Evolutionary conservation across 2,888 invertebrate genomes (phyloP).

Genomic region (Epicampocera succincta): DNA sequence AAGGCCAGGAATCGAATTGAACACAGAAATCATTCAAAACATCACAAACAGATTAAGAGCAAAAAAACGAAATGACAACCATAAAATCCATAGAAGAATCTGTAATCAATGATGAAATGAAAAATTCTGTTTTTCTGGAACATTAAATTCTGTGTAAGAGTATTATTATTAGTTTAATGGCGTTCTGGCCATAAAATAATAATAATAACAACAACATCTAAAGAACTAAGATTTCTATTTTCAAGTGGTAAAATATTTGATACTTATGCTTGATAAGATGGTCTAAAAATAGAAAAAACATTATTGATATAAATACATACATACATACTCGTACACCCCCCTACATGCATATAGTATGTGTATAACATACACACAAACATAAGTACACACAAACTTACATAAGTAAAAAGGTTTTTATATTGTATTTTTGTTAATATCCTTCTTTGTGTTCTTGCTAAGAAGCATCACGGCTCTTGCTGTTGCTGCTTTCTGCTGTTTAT

Average conservation of each 20-base stretch:
- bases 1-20: conserved; percentile 30
- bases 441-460: conserved; percentile 5
- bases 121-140: conserved; percentile 2
- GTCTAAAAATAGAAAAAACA: not conserved
- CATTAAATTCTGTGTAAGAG: conserved; percentile 19
- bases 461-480: not conserved
- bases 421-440: conserved; percentile 1
- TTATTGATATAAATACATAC: not conserved
- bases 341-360: too few species aligned
- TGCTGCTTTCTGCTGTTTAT: conserved; percentile 1
- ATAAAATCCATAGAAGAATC: conserved; percentile 8
- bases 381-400: too few species aligned
- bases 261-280: conserved; percentile 8
- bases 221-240: conserved; percentile 6
- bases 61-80: not conserved
- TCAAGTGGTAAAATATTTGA: conserved; percentile 8
- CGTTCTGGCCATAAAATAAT: conserved; percentile 24
- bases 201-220: conserved; percentile 18
- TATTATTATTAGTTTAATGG: conserved; percentile 42
- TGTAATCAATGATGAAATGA: conserved; percentile 2
- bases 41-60: conserved; percentile 22
- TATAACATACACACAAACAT: too few species aligned
- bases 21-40: conserved; percentile 23
- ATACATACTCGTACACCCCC: too few species aligned
- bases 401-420: not conserved